Evolutionary conservation across 1,140 invertebrate genomes (phyloP).

Genomic region (Musca domestica): DNA sequence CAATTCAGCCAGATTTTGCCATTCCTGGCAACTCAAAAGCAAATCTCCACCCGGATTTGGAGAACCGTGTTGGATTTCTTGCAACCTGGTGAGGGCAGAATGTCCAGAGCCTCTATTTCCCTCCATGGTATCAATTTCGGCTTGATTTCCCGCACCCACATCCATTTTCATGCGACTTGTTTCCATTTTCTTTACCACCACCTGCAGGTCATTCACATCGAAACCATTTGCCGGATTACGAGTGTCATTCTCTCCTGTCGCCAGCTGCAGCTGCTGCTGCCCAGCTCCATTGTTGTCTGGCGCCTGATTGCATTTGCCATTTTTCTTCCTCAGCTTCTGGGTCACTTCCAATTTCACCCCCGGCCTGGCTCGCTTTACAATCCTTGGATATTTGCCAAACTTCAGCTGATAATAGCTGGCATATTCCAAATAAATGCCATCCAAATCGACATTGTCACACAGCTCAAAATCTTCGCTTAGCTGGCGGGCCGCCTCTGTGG

Average conservation of each 20-base stretch:
- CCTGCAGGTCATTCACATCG: slow-evolving; percentile 7
- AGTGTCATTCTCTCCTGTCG: neutral
- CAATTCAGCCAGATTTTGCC: slow-evolving; percentile 42
- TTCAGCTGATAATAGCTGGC: slow-evolving; percentile 81
- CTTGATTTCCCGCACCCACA: neutral
- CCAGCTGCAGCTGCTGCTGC: neutral
- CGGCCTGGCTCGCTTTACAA: slow-evolving; percentile 57
- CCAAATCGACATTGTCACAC: slow-evolving; percentile 89
- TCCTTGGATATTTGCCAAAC: slow-evolving; percentile 81
- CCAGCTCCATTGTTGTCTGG: slow-evolving; percentile 11
- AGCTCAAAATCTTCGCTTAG: slow-evolving; percentile 69
- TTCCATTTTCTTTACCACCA: slow-evolving; percentile 24
- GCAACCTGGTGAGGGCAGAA: slow-evolving; percentile 20
- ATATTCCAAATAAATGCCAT: slow-evolving; percentile 84
- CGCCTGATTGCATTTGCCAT: slow-evolving; percentile 26
- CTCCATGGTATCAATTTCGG: neutral
- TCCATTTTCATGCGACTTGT: neutral
- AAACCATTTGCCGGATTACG: neutral
- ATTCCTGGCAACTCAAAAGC: slow-evolving; percentile 36
- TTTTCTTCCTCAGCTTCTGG: slow-evolving; percentile 7
- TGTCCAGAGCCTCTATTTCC: neutral
- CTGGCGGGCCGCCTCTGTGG: slow-evolving; percentile 66
- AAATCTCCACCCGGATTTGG: slow-evolving; percentile 33
- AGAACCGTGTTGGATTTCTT: slow-evolving; percentile 40
- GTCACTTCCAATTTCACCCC: slow-evolving; percentile 36